Evolutionary conservation across 2,797 vertebrate genomes (phyloP), one percentile per base, ranked within the genome.

Genomic region (Oceanodroma leucorhoa): DNA sequence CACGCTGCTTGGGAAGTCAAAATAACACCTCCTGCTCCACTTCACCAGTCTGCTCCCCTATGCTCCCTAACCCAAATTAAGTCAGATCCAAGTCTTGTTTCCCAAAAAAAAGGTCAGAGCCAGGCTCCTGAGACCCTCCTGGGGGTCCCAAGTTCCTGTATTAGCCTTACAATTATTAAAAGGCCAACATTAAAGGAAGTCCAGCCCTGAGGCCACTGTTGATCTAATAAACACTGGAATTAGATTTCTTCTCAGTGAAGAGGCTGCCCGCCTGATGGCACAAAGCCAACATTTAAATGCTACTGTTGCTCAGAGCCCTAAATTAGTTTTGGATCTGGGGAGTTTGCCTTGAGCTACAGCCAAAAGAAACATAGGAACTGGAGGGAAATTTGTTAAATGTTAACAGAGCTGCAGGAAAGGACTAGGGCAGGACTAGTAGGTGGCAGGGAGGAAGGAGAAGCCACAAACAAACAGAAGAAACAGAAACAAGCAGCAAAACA

Each of bases 281-380:
- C 54, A 79, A 90, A 93, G 95, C 96, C 97, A 97, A 96, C 90
- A 82, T 79, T 97, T 97, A 97, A 97, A 97, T 77, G 96, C 97
- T 97, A 97, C 97, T 97, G 97, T 97, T 97, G 94, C 96, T 97
- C 96, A 93, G 96, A 96, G 96, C 88, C 92, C 94, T 95, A 95
- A 97, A 97, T 97, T 97, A 97, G 96, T 97, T 96, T 97, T 97
- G 96, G 96, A 97, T 97, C 94, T 97, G 71, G 91, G 96, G 95
- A 97, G 96, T 96, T 97, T 97, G 96, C 92, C 93, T 97, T 97
- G 97, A 97, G 92, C 94, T 90, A 97, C 61, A 95, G 97, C 97
- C 97, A 97, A 97, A 96, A 91, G 97, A 97, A 97, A 97, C 96
- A 96, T 72, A 89, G 87, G 92, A 94, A 96, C 94, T 94, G 91